A percentile compares a stretch with the other conserved stretches of the same genome.
phyloP scores from a whole-genome alignment of 2,888 invertebrate species.

The Nasonia oneida region DNA sequence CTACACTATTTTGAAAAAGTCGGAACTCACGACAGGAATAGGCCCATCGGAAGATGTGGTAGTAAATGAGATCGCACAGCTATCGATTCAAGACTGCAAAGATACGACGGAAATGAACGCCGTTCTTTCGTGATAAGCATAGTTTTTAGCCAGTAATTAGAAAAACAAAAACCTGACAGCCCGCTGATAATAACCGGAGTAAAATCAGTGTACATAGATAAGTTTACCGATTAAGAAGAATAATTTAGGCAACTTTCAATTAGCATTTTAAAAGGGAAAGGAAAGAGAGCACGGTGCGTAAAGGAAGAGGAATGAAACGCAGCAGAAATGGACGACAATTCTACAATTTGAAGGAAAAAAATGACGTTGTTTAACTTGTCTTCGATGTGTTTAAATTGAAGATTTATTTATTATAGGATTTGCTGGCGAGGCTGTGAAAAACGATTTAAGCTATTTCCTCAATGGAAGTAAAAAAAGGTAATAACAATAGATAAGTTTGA shows the following conservation, averaged over 20 bases:
- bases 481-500: conserved; percentile 59
- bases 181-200: conserved; percentile 56
- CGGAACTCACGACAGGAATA: conserved; percentile 63
- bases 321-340: conserved; percentile 43
- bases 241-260: conserved; percentile 56
- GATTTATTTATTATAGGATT: conserved; percentile 58
- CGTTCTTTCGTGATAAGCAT: conserved; percentile 75
- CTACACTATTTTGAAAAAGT: conserved; percentile 74
- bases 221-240: conserved; percentile 57
- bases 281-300: conserved; percentile 36
- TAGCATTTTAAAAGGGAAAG: conserved; percentile 32
- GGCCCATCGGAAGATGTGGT: conserved; percentile 68
- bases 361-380: conserved; percentile 33
- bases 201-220: conserved; percentile 64
- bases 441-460: conserved; percentile 58
- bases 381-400: conserved; percentile 54
- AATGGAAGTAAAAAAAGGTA: conserved; percentile 49
- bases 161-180: conserved; percentile 56
- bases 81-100: conserved; percentile 75
- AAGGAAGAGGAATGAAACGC: conserved; percentile 25
- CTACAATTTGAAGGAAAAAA: conserved; percentile 34
- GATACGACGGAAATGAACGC: conserved; percentile 69
- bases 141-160: conserved; percentile 62
- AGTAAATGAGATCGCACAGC: conserved; percentile 70
- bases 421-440: conserved; percentile 66